A percentile compares a stretch with the other conserved stretches of the same genome.
Evolutionary conservation across 1,140 invertebrate species (phyloP).

Genomic region (Rhopalosiphum padi): DNA sequence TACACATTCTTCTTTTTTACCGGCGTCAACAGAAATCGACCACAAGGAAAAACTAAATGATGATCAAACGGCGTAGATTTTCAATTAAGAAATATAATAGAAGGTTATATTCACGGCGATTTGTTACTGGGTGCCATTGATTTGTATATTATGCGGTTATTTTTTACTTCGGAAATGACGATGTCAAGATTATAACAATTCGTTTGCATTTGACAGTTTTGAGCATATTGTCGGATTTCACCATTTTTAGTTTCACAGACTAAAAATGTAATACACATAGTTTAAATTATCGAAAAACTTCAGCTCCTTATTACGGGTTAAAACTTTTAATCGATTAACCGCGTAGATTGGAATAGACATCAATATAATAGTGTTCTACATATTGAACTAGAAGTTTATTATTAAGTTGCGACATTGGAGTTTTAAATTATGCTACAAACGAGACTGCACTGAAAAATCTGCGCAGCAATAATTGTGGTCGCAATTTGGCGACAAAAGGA

Average conservation of each 20-base stretch:
- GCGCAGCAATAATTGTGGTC: neutral
- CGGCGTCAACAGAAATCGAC: neutral
- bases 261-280: neutral
- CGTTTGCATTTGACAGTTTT: neutral
- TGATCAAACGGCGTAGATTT: neutral
- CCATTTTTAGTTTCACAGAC: neutral
- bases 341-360: neutral
- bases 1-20: neutral
- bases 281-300: neutral
- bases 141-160: neutral
- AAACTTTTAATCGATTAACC: neutral
- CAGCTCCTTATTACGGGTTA: neutral
- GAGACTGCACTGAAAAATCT: neutral
- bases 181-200: neutral
- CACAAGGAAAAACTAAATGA: neutral
- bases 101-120: neutral
- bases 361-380: neutral
- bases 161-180: neutral
- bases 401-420: neutral
- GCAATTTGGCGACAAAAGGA: neutral
- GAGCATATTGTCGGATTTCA: neutral
- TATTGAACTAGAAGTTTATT: neutral
- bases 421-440: neutral
- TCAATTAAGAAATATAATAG: neutral
- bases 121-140: neutral